phyloP scores from a whole-genome alignment of 2,888 invertebrate genomes.

The Sycophila texana region DNA sequence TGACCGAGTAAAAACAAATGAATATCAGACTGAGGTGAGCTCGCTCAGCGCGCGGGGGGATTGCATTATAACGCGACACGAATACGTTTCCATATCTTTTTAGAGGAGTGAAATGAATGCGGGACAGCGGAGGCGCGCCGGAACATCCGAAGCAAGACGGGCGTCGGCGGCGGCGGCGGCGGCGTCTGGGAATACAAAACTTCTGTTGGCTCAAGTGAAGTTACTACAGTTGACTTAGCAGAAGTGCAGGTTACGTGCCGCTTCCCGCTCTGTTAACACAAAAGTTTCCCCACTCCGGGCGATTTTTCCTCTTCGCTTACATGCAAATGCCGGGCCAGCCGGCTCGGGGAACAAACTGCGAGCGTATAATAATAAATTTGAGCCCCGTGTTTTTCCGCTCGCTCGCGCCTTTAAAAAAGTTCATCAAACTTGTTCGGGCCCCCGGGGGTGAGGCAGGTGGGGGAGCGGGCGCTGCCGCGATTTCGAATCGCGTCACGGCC shows the following conservation, averaged over 20 bases:
- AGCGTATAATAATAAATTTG: conserved; percentile 36
- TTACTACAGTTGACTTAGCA: conserved; percentile 32
- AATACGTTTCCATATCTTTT: background rate
- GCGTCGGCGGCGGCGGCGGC: no score
- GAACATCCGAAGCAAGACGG: conserved; percentile 12
- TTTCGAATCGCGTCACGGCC: conserved; percentile 28
- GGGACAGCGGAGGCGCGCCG: background rate
- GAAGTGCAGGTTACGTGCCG: conserved; percentile 18
- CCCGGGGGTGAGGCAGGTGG: background rate
- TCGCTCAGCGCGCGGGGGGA: no score
- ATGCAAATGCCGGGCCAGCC: background rate
- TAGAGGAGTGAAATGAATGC: conserved; percentile 23
- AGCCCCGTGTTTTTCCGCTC: background rate
- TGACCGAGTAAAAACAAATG: no score
- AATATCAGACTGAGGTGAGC: no score
- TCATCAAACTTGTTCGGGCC: conserved; percentile 30
- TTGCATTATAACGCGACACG: no score
- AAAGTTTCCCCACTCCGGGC: conserved; percentile 15
- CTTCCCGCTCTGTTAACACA: conserved; percentile 23
- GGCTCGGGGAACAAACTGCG: conserved; percentile 22
- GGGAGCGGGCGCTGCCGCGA: conserved; percentile 3
- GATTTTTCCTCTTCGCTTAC: conserved; percentile 22
- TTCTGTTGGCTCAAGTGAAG: conserved; percentile 22
- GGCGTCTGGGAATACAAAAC: conserved; percentile 4
- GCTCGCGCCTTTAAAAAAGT: conserved; percentile 16